Evolutionary conservation across 2,888 invertebrate genomes (phyloP).

Genomic region (Chrysopilus asiliformis): DNA sequence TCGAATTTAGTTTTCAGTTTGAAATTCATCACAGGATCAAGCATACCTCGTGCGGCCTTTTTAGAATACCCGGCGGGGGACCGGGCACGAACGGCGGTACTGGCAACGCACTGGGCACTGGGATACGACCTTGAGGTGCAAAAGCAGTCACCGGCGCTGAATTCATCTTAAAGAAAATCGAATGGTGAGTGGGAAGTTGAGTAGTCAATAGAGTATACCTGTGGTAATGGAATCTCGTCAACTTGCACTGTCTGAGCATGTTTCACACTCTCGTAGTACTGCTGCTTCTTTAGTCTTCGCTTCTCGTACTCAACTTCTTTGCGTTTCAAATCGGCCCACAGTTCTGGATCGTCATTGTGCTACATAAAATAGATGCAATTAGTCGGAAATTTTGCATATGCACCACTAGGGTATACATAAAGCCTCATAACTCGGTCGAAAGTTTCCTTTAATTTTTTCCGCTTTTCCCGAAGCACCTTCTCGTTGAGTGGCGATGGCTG

Average conservation of each 20-base stretch:
- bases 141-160: conserved; percentile 37
- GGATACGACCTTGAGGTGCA: conserved; percentile 31
- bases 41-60: conserved; percentile 49
- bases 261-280: conserved; percentile 89
- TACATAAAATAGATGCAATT: conserved; percentile 29
- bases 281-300: conserved; percentile 69
- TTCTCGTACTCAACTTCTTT: conserved; percentile 89
- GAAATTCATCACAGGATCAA: background rate
- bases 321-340: conserved; percentile 80
- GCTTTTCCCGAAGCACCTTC: conserved; percentile 90
- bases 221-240: conserved; percentile 87
- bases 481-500: conserved; percentile 92
- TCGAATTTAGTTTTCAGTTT: conserved; percentile 7
- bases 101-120: conserved; percentile 29
- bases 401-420: conserved; percentile 51
- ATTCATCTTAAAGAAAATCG: no score
- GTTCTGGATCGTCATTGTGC: conserved; percentile 93
- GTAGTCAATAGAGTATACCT: conserved; percentile 1
- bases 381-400: background rate
- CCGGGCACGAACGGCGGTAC: conserved; percentile 38
- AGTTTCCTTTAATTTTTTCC: conserved; percentile 90
- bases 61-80: conserved; percentile 56
- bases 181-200: background rate
- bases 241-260: conserved; percentile 90
- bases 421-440: conserved; percentile 86